These are phyloP conservation scores for Ceratina calcarata DNA, from an alignment of 1,140 invertebrate genomes.

Conservation along the genomic window DNA sequence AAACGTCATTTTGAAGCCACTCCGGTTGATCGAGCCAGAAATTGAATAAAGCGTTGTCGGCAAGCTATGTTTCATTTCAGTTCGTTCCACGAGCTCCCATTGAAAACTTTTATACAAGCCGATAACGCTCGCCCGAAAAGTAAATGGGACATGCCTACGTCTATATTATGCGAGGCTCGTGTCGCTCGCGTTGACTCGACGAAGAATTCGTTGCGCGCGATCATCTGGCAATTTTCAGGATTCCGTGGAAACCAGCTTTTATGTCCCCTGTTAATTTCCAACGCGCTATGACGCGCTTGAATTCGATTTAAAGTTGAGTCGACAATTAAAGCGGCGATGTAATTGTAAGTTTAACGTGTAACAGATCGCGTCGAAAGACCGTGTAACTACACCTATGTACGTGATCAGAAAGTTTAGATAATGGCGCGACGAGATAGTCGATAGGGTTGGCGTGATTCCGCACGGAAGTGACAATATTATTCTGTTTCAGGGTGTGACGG, in stretches of 20 bases:
- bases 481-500: slow-evolving; percentile 81
- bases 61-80: slow-evolving; percentile 7
- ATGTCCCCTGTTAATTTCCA: no score
- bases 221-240: no score
- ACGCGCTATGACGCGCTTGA: no score
- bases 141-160: not conserved
- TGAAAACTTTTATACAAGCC: not conserved
- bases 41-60: not conserved
- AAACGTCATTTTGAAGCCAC: not conserved
- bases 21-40: not conserved
- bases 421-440: slow-evolving; percentile 45
- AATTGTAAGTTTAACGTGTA: no score
- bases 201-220: no score
- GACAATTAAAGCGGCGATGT: no score
- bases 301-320: no score
- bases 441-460: slow-evolving; percentile 59
- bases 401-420: slow-evolving; percentile 28
- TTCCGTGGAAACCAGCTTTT: no score
- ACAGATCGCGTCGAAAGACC: no score
- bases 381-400: not conserved
- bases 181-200: no score
- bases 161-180: no score
- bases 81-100: not conserved
- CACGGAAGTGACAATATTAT: slow-evolving; percentile 77
- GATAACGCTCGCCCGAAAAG: not conserved